Percentiles rank a stretch among this genome's conserved stretches.
phyloP scores from a whole-genome alignment of 2,113 vertebrate genomes.

The Caracal caracal region DNA sequence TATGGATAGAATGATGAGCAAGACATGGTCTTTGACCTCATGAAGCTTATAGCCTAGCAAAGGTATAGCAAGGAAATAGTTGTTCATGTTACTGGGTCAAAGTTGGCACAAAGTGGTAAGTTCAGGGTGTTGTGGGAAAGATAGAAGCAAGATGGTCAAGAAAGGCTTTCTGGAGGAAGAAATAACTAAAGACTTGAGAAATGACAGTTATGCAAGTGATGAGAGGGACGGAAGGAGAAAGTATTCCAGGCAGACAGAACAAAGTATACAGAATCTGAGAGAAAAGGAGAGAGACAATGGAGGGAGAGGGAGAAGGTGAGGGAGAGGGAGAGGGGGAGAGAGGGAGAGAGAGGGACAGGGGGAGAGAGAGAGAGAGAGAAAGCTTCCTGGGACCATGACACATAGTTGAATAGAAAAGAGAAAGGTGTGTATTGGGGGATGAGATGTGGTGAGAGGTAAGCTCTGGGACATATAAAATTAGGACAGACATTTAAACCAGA shows the following conservation, averaged over 20 bases:
- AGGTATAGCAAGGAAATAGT: not conserved
- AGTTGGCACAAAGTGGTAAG: not conserved
- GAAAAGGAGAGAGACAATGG: not conserved
- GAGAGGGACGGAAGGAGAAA: not conserved
- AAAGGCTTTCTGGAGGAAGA: not conserved
- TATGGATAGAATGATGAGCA: not conserved
- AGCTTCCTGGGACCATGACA: not conserved
- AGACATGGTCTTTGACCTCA: not conserved
- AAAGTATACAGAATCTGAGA: not conserved
- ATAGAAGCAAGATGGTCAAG: not conserved
- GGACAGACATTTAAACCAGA: not conserved
- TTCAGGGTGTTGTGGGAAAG: not conserved
- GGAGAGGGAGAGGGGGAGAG: too few species aligned
- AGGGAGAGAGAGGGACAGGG: not conserved
- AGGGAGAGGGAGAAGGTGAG: too few species aligned
- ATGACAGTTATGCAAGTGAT: not conserved
- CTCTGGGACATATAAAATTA: not conserved
- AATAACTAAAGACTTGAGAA: not conserved
- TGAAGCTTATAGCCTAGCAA: not conserved
- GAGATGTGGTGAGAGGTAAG: not conserved
- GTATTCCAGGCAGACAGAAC: not conserved
- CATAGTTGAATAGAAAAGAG: not conserved
- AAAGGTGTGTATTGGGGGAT: not conserved
- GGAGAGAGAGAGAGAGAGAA: not conserved
- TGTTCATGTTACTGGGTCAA: not conserved